Base-by-base conservation (phyloP, 2,797 vertebrate species). In the Spheniscus humboldti region DNA sequence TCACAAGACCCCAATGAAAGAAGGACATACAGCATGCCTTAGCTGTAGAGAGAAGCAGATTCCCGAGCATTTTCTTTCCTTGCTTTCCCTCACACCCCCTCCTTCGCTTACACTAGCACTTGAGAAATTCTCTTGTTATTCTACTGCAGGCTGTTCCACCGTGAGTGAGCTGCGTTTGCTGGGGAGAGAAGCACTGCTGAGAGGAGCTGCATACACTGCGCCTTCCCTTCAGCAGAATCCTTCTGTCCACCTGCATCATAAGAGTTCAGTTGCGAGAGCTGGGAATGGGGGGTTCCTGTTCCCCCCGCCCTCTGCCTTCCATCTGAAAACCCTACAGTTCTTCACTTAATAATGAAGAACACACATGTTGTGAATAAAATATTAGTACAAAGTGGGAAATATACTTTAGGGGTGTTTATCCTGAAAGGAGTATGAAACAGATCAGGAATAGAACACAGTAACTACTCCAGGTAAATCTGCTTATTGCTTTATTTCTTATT, bases 391-490 rank as follows among this genome's bases (percentile, higher is more conserved):
- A 95, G 88, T 6, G 22, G 43, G 64, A 80, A 87, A 63, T 66
- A 22, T 43, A 91, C 90, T 97, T 96, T 64, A 90, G 77, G 63
- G 55, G 31, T 92, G 64, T 85, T 93, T 86, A 64, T 87, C 63
- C 7, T 11, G 91, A 81, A 68, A 95, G 76, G 80, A 96, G 50
- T 64, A 35, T 96, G 91, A 95, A 81, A 91, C 73, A 88, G 68
- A 94, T 68, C 92, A 90, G 89, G 87, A 95, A 28, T 69, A 94
- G 93, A 95, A 15, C 85, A 43, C 59, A 57, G 45, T 87, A 80
- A 89, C 83, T 81, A 10, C 91, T 92, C 82, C 92, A 97, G 96
- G 96, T 97, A 97, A 96, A 97, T 78, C 91, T 93, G 52, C 68
- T 95, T 95, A 57, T 80, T 92, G 76, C 48, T 96, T 96, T 69